Base-by-base conservation (phyloP, 2,113 vertebrate genomes). In the Apodemus sylvaticus region DNA sequence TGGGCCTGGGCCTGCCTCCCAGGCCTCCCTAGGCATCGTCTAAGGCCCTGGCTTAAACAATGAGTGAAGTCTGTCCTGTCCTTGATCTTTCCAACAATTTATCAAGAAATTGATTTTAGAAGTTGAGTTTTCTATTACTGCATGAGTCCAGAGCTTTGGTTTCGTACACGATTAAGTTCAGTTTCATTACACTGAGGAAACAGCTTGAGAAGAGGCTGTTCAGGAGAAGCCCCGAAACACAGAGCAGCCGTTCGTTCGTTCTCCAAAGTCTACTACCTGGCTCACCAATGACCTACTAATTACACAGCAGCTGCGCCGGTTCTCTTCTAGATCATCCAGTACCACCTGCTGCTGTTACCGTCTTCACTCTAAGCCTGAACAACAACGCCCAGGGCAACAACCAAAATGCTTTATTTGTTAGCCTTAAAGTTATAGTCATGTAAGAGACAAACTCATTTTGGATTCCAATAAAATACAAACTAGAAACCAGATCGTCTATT, bases 81-180 rank as follows among this genome's bases (percentile, higher is more conserved):
- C 12, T 1, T 90, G 19, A 71, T 39, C 76, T 39, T 94, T 79
- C 90, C 4, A 22, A 48, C 53, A 64, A 89, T 90, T 79, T 79
- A 39, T 71, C 60, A 83, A 77, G 62, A 78, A 94, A 82, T 53
- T 89, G n/a, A 68, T 62, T 77, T 55, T n/a, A 20, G 39, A 17
- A 34, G 55, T 34, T 83, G 36, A 22, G 45, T 91, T 87, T 96
- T 96, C n/a, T 91, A 90, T 58, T n/a, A 58, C 62, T 88, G 42
- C 76, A 53, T n/a, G 96, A 96, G 12, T 64, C 39, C 0, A 89
- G 10, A 68, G 17, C 24, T 91, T 86, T 85, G 22, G 31, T 76
- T 76, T 91, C 39, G 11, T 29, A 85, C 10, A 88, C 3, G 17
- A 76, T 34, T 87, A 76, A 1, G 29, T 77, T 90, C 90, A 89